Conservation (phyloP, 2,888 invertebrate species). For the Plagodis dolabraria region DNA sequence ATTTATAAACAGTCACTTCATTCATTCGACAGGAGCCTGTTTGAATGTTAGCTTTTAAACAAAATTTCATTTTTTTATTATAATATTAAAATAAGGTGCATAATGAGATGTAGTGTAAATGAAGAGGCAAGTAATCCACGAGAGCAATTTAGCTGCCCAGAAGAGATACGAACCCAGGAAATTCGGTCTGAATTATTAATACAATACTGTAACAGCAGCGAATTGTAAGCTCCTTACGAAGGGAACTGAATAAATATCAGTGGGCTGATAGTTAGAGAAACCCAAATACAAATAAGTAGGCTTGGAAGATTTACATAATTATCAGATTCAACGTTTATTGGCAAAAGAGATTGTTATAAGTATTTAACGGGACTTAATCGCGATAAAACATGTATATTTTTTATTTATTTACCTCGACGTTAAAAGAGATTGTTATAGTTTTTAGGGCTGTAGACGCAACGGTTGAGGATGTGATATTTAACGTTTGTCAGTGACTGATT, state of each 20-base stretch:
- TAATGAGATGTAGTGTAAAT: slow-evolving; percentile 46
- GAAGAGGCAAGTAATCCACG: slow-evolving; percentile 56
- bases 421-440: slow-evolving; percentile 26
- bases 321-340: slow-evolving; percentile 35
- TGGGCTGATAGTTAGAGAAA: slow-evolving; percentile 57
- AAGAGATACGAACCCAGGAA: slow-evolving; percentile 69
- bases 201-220: slow-evolving; percentile 70
- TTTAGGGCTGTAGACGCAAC: slow-evolving; percentile 11
- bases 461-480: neutral
- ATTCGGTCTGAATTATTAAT: slow-evolving; percentile 78
- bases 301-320: slow-evolving; percentile 37
- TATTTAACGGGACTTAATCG: no score
- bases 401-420: no score
- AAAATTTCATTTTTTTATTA: no score
- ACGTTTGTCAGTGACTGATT: no score
- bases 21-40: no score
- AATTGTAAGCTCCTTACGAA: slow-evolving; percentile 79
- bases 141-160: slow-evolving; percentile 66
- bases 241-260: slow-evolving; percentile 74
- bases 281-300: slow-evolving; percentile 47
- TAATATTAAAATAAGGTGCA: slow-evolving; percentile 8
- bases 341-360: slow-evolving; percentile 17
- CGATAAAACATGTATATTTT: no score
- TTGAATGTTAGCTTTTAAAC: no score
- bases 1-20: no score